A percentile compares a stretch with the other conserved stretches of the same genome.
phyloP scores from a whole-genome alignment of 2,888 invertebrate species.

The Agrilus cyanescens region DNA sequence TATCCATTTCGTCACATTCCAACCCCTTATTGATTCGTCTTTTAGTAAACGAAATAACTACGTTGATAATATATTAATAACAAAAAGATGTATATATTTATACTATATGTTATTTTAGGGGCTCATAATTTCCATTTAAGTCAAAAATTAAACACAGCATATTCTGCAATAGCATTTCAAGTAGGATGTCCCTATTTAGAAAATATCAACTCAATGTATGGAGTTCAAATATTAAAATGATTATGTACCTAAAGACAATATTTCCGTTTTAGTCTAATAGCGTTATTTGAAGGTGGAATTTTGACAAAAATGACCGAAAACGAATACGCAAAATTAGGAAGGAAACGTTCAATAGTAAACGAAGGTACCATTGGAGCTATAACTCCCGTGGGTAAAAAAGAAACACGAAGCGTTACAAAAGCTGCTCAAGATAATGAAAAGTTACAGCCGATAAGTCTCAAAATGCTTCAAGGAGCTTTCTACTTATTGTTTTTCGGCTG shows the following conservation, averaged over 20 bases:
- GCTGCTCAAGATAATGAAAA: conserved; percentile 29
- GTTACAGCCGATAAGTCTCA: conserved; percentile 53
- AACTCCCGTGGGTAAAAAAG: conserved; percentile 16
- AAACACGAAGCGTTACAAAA: conserved; percentile 22
- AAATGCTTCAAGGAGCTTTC: conserved; percentile 64
- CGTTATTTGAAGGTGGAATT: conserved; percentile 64
- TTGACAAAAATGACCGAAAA: conserved; percentile 64
- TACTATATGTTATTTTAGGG: conserved; percentile 34
- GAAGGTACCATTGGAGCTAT: conserved; percentile 26
- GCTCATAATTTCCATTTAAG: conserved; percentile 59
- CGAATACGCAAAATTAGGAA: conserved; percentile 59
- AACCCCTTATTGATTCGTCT: too few relatives aligned
- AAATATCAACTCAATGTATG: conserved; percentile 61
- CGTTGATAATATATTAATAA: too few relatives aligned
- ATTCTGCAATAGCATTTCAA: conserved; percentile 67
- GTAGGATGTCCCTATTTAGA: conserved; percentile 64
- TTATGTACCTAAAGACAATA: neutral
- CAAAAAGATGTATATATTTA: too few relatives aligned
- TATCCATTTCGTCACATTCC: too few relatives aligned
- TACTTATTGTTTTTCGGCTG: conserved; percentile 55
- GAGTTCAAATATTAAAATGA: neutral
- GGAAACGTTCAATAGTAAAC: conserved; percentile 38
- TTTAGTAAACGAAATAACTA: too few relatives aligned
- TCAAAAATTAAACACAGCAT: conserved; percentile 64
- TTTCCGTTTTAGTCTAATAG: conserved; percentile 45